phyloP scores from a whole-genome alignment of 2,113 vertebrate genomes.

The Lasiurus cinereus region DNA sequence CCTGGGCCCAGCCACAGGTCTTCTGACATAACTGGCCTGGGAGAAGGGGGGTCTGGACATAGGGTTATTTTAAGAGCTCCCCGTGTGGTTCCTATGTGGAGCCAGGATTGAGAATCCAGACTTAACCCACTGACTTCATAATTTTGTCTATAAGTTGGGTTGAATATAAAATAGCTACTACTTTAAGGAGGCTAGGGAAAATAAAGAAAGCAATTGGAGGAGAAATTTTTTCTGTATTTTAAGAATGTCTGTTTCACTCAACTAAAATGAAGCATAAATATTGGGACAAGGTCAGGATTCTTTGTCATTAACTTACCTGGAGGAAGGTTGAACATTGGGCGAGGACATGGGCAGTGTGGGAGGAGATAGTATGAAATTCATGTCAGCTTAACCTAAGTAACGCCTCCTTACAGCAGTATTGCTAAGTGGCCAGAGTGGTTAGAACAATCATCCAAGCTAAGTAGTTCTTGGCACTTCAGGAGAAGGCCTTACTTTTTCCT shows the following conservation, averaged over 20 bases:
- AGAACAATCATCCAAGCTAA: background rate
- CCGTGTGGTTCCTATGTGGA: background rate
- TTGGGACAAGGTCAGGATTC: slow-evolving; percentile 45
- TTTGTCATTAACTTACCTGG: slow-evolving; percentile 70
- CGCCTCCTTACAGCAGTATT: background rate
- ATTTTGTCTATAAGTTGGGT: background rate
- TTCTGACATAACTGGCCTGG: background rate
- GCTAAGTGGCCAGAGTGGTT: background rate
- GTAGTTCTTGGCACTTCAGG: slow-evolving; percentile 21
- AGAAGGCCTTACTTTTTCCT: slow-evolving; percentile 50
- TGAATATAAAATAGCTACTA: background rate
- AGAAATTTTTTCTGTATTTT: slow-evolving; percentile 70
- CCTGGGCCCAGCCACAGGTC: background rate
- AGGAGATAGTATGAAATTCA: background rate
- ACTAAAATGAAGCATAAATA: slow-evolving; percentile 59
- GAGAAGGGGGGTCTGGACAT: background rate
- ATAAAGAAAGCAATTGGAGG: slow-evolving; percentile 40
- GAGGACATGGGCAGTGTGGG: background rate
- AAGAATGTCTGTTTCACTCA: slow-evolving; percentile 67
- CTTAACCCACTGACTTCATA: background rate
- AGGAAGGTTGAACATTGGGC: background rate
- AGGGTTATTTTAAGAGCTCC: background rate
- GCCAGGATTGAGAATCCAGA: background rate
- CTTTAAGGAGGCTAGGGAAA: slow-evolving; percentile 50
- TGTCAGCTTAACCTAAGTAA: slow-evolving; percentile 55